Base-by-base conservation (phyloP, 1,140 invertebrate species). In the Drusus annulatus region DNA sequence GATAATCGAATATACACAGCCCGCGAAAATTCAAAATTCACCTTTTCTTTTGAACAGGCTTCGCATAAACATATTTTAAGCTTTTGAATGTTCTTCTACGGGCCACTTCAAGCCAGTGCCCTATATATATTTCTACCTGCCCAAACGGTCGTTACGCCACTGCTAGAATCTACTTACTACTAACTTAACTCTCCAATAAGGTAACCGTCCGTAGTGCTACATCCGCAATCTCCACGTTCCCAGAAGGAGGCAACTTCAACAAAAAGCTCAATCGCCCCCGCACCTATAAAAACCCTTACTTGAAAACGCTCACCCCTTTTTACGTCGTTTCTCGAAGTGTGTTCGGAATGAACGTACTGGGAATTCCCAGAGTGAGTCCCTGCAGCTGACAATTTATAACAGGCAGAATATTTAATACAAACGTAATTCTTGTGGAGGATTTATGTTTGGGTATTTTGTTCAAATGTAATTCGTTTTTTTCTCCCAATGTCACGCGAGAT, bases 331-430 rank as follows among this genome's bases (percentile, higher is more conserved):
- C 62, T 16, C 3, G 62, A 6, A 28, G 36, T 15, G 2, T n/a
- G 62, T 65, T 31, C 62, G 16, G 25, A 28, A 21, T 28, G 21
- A 45, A 16, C 1, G 62, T 65, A 10, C 60, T n/a, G 25, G 10
- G 25, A n/a, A n/a, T n/a, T n/a, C n/a, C n/a, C n/a, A n/a, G n/a
- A n/a, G n/a, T n/a, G n/a, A 31, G 36, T 71, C 68, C 68, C 17
- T 71, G 23, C 23, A 50, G 51, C 71, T 58, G 54, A 75, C 71
- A 75, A 58, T 58, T 56, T 75, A 75, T 75, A 58, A 31, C 71
- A 25, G 71, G 54, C 71, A 75, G 71, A 75, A 75, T 75, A 75
- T 75, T 75, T 75, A 75, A 75, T 75, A 75, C 71, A 75, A 75
- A 58, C 71, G 52, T 75, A 75, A 75, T 75, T 75, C 71, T 58